These are phyloP conservation scores for Andrena dorsata DNA, from an alignment of 2,888 invertebrate species.

Conservation along the genomic window DNA sequence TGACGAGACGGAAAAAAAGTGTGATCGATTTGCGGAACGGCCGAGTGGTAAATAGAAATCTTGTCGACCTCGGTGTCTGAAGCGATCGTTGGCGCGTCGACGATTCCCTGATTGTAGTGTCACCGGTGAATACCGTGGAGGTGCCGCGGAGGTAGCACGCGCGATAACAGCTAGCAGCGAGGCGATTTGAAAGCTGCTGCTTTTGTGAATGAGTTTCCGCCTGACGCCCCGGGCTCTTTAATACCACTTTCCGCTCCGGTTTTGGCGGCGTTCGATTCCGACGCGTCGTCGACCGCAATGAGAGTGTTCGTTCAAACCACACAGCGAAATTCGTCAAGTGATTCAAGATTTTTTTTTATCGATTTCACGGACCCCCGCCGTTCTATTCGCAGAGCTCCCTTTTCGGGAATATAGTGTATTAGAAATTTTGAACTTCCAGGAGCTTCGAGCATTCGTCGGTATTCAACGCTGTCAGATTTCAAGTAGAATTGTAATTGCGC, in stretches of 20 bases:
- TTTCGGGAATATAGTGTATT: too few species aligned
- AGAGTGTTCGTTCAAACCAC: not conserved
- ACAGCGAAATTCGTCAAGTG: constrained; percentile 1
- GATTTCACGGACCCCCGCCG: too few species aligned
- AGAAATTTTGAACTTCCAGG: too few species aligned
- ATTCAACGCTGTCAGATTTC: not conserved
- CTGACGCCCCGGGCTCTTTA: constrained; percentile 48
- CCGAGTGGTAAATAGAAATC: constrained; percentile 40
- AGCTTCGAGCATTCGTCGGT: not conserved
- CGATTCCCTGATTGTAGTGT: constrained; percentile 45
- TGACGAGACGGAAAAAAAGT: not conserved
- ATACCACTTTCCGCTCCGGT: constrained; percentile 28
- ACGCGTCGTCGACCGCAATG: not conserved
- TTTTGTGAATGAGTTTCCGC: constrained; percentile 30
- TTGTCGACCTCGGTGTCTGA: constrained; percentile 24
- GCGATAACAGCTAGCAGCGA: constrained; percentile 5
- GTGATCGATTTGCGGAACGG: constrained; percentile 19
- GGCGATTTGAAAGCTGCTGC: constrained; percentile 38
- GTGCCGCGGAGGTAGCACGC: constrained; percentile 11
- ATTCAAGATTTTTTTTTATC: too few species aligned
- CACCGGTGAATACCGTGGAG: constrained; percentile 45
- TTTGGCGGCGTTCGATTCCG: constrained; percentile 34
- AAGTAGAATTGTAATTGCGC: not conserved
- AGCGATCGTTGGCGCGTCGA: constrained; percentile 33
- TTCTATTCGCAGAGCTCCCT: too few species aligned